Base-by-base conservation (phyloP, 2,888 invertebrate genomes). In the Tipula helvola region DNA sequence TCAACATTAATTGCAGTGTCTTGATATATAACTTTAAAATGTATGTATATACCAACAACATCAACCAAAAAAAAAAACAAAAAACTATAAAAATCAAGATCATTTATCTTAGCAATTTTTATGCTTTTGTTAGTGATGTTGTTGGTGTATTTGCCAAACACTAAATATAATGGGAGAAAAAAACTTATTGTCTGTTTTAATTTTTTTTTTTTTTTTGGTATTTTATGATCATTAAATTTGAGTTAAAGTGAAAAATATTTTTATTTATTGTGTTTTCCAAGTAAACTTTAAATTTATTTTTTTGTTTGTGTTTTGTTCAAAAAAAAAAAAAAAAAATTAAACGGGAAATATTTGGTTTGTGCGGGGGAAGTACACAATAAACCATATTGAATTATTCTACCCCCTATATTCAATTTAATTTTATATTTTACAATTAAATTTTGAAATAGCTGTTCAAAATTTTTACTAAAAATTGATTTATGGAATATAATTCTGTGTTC, bases 181-280 rank as follows among this genome's bases (percentile, higher is more conserved):
- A 71, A 71, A 28, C 71, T 71, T 71, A 71, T 71, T 71, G 71
- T 71, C 71, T 71, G 71, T 71, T 52, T 52, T 71, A 28, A 10
- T 28, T 57, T 71, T 28, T 71, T 28, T 71, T 71, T 71, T 18
- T 71, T n/a, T 28, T 28, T 28, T 28, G 28, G 28, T 71, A 71
- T 84, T 84, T 84, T 84, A 84, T 84, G 84, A 84, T 84, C 84
- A 84, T 84, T 84, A 84, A 84, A 39, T 39, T 84, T 84, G 84
- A 84, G 84, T 84, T 84, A 84, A 84, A 84, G 84, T 84, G 84
- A 84, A 84, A 84, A 84, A 39, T 84, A 28, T 71, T 71, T 71
- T 71, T 71, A 71, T 71, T 71, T 71, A 71, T 71, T 71, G 71
- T 71, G 71, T 71, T 71, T 28, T 28, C 4, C 71, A 71, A 71